A percentile compares a stretch with the other conserved stretches of the same genome.
Evolutionary conservation across 1,140 invertebrate species (phyloP).

Genomic region (Phthorimaea operculella): DNA sequence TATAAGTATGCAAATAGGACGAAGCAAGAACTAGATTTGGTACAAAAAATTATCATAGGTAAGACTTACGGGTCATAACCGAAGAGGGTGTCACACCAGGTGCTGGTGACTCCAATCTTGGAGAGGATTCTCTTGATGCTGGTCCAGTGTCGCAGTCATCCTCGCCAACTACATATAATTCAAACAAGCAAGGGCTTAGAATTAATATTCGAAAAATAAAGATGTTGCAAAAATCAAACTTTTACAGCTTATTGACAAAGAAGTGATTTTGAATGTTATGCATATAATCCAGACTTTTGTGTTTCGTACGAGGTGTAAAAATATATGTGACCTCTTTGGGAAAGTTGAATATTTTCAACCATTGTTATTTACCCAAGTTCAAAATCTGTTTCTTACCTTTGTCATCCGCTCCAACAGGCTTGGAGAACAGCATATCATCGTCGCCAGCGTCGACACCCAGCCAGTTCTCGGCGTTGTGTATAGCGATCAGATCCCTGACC

Average conservation of each 20-base stretch:
- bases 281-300: too few species aligned
- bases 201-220: too few species aligned
- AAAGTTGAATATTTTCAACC: too few species aligned
- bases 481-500: slow-evolving; percentile 88
- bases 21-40: too few species aligned
- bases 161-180: slow-evolving; percentile 40
- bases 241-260: too few species aligned
- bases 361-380: too few species aligned
- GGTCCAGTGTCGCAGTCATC: slow-evolving; percentile 70
- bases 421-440: slow-evolving; percentile 81
- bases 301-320: too few species aligned
- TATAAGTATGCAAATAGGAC: too few species aligned
- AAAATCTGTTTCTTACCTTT: slow-evolving; percentile 39
- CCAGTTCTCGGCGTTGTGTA: slow-evolving; percentile 95
- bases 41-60: not conserved
- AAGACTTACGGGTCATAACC: slow-evolving; percentile 54
- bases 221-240: too few species aligned
- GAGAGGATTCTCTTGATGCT: slow-evolving; percentile 74
- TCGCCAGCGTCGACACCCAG: slow-evolving; percentile 87
- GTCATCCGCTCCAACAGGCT: slow-evolving; percentile 73
- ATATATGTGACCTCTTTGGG: too few species aligned
- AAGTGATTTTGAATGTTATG: too few species aligned
- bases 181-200: too few species aligned
- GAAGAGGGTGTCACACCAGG: slow-evolving; percentile 51
- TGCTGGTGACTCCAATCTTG: slow-evolving; percentile 69